Evolutionary conservation across 2,888 invertebrate species (phyloP).

Genomic region (Leptopilina syphax): DNA sequence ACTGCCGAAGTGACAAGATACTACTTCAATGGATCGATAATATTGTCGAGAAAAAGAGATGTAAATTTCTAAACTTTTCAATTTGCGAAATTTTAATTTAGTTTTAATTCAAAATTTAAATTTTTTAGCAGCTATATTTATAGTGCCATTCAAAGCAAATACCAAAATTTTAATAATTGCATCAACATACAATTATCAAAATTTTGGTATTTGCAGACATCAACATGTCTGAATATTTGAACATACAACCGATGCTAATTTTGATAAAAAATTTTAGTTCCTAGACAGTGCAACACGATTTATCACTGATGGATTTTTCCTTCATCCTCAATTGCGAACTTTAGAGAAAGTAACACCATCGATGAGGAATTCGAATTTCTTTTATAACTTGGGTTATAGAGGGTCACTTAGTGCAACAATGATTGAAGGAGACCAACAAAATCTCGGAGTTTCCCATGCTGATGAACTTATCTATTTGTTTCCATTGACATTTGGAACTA

Average conservation of each 20-base stretch:
- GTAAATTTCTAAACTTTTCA: background rate
- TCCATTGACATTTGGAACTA: background rate
- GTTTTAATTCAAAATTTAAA: no score
- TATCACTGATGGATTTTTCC: conserved; percentile 25
- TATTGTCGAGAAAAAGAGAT: background rate
- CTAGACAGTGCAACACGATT: background rate
- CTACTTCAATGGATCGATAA: background rate
- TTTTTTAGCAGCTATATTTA: no score
- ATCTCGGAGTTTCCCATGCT: conserved; percentile 1
- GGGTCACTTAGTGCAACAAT: background rate
- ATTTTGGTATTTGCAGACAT: no score
- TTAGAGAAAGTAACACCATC: conserved; percentile 5
- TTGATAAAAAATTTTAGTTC: background rate
- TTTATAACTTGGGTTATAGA: conserved; percentile 19
- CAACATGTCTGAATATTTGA: no score
- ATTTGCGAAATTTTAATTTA: no score
- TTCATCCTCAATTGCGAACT: background rate
- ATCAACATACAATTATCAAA: no score
- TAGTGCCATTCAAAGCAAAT: no score
- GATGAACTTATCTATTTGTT: conserved; percentile 12
- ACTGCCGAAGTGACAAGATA: background rate
- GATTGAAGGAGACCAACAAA: background rate
- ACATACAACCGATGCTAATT: no score
- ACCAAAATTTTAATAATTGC: no score
- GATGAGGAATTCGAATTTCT: conserved; percentile 4